phyloP scores from a whole-genome alignment of 2,797 vertebrate species.

The Leuciscus waleckii region DNA sequence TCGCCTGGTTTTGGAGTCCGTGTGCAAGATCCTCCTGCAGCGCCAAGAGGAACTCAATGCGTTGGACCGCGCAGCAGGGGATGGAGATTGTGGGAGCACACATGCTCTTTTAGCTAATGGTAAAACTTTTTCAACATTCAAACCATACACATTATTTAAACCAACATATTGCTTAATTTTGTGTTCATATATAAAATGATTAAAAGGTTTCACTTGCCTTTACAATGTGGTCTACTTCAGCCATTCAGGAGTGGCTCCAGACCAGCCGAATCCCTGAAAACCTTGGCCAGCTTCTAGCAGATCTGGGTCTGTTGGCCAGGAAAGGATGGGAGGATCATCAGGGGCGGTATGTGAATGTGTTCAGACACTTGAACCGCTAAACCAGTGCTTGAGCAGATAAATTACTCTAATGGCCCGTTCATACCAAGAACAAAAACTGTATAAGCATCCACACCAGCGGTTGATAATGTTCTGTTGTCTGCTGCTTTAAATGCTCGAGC shows the following conservation, averaged over 20 bases:
- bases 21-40: slow-evolving; percentile 80
- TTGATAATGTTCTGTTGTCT: background rate
- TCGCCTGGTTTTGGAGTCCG: slow-evolving; percentile 70
- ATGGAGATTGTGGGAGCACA: slow-evolving; percentile 93
- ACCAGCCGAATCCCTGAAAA: slow-evolving; percentile 71
- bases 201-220: background rate
- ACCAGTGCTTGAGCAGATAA: background rate
- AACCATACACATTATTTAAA: background rate
- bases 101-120: slow-evolving; percentile 87
- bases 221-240: slow-evolving; percentile 66
- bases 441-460: background rate
- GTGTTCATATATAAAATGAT: background rate
- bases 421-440: background rate
- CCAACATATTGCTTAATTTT: background rate
- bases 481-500: background rate
- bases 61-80: slow-evolving; percentile 88
- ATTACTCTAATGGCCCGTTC: background rate
- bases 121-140: slow-evolving; percentile 59
- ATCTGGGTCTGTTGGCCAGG: slow-evolving; percentile 83
- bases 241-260: slow-evolving; percentile 85
- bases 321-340: slow-evolving; percentile 95
- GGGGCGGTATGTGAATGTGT: slow-evolving; percentile 82
- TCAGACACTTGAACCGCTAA: background rate
- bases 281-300: slow-evolving; percentile 79
- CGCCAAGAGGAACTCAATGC: slow-evolving; percentile 87